These are phyloP conservation scores for Sweltsa coloradensis DNA, from an alignment of 1,140 invertebrate species.

Conservation along the genomic window DNA sequence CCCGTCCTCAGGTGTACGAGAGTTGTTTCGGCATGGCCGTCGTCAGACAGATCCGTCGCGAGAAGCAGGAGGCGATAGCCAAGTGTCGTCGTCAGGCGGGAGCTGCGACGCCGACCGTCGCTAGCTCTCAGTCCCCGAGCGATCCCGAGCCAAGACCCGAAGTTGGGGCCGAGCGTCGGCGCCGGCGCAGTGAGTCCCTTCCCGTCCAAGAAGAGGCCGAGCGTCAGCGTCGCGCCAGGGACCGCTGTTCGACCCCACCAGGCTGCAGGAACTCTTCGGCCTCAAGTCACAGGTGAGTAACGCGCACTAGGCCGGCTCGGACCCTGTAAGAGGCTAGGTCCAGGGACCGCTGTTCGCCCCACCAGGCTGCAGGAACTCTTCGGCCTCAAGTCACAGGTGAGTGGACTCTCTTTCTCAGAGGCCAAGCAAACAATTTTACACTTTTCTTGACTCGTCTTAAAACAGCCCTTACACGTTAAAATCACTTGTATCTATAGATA, in stretches of 20 bases:
- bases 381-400: conserved; percentile 10
- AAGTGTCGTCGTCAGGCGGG: conserved; percentile 36
- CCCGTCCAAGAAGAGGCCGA: neutral
- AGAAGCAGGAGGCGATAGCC: conserved; percentile 46
- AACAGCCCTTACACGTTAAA: too few species aligned
- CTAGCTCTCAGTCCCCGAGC: conserved; percentile 23
- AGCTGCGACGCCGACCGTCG: neutral
- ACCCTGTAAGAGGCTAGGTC: too few species aligned
- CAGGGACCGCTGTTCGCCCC: conserved; percentile 21
- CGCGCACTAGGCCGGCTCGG: too few species aligned
- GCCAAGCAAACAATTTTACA: too few species aligned
- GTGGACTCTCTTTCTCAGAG: too few species aligned
- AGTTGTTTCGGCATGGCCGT: conserved; percentile 50
- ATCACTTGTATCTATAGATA: too few species aligned
- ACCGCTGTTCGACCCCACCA: conserved; percentile 28
- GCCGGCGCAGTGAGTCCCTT: neutral
- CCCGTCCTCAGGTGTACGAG: conserved; percentile 46
- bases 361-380: conserved; percentile 37
- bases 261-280: conserved; percentile 34
- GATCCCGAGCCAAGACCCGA: conserved; percentile 23
- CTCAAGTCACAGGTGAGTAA: neutral
- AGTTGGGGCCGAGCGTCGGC: neutral
- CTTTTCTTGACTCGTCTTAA: too few species aligned
- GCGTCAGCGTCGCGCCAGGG: neutral
- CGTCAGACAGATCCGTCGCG: conserved; percentile 47